phyloP scores from a whole-genome alignment of 2,888 invertebrate genomes.

The Amphipoea oculea region DNA sequence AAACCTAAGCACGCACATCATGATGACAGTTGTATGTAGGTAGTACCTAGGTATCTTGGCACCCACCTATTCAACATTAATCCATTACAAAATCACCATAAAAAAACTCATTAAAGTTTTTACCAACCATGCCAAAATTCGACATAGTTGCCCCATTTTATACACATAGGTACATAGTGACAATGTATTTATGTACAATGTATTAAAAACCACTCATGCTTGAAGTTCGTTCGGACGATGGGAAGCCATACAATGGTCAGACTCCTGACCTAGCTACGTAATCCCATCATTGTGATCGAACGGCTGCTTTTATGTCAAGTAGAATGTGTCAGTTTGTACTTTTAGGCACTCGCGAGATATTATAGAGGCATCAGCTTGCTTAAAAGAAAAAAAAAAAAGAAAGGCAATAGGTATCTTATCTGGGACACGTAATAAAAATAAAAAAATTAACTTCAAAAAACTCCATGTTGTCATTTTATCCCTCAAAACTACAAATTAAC shows the following conservation, averaged over 20 bases:
- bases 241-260: constrained; percentile 66
- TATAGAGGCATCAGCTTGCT: neutral
- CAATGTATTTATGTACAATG: constrained; percentile 33
- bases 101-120: constrained; percentile 14
- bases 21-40: neutral
- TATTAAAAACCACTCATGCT: constrained; percentile 42
- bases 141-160: constrained; percentile 31
- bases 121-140: constrained; percentile 29
- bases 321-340: constrained; percentile 2
- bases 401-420: neutral
- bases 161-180: neutral
- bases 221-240: constrained; percentile 57
- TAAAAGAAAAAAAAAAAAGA: neutral
- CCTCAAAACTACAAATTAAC: neutral
- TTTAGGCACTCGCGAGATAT: constrained; percentile 1
- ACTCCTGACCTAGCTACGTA: constrained; percentile 66
- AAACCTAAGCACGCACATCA: neutral
- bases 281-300: constrained; percentile 63
- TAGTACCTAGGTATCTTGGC: neutral
- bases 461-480: neutral
- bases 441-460: neutral
- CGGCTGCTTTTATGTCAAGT: constrained; percentile 34
- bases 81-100: constrained; percentile 10
- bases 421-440: neutral
- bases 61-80: neutral